A percentile compares a stretch with the other conserved stretches of the same genome.
Conservation (phyloP, 2,113 vertebrate genomes). For the Nyctibius bracteatus region DNA sequence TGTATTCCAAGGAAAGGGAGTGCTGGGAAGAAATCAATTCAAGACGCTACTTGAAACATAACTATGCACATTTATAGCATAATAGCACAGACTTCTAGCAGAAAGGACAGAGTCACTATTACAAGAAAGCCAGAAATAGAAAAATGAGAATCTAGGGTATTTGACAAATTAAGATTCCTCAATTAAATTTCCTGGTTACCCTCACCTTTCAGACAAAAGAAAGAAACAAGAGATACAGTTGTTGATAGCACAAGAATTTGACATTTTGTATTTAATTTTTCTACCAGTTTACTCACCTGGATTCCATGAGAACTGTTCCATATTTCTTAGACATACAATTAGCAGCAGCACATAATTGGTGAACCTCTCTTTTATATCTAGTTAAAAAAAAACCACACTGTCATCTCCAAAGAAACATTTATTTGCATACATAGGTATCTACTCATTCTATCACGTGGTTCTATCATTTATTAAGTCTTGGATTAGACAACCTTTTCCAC, state of each 20-base stretch:
- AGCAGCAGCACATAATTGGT: slow-evolving; percentile 93
- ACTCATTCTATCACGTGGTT: background rate
- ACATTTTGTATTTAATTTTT: background rate
- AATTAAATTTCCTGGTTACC: background rate
- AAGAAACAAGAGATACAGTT: background rate
- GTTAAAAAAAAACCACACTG: slow-evolving; percentile 20
- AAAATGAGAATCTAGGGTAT: background rate
- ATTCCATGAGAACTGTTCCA: slow-evolving; percentile 99
- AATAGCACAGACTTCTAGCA: background rate
- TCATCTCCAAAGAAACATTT: background rate
- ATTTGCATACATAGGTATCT: background rate
- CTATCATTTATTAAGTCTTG: background rate
- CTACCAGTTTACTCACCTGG: slow-evolving; percentile 76
- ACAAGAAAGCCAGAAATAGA: background rate
- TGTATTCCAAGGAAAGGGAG: background rate
- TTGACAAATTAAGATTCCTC: background rate
- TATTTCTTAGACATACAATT: slow-evolving; percentile 97
- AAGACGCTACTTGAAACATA: background rate
- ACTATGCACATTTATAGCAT: background rate
- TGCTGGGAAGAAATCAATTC: background rate
- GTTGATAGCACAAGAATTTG: background rate
- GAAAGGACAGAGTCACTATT: background rate
- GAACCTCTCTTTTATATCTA: slow-evolving; percentile 98
- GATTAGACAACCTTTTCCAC: background rate
- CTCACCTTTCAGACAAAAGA: background rate